Conservation (phyloP, 2,113 vertebrate species). For the Peromyscus leucopus region DNA sequence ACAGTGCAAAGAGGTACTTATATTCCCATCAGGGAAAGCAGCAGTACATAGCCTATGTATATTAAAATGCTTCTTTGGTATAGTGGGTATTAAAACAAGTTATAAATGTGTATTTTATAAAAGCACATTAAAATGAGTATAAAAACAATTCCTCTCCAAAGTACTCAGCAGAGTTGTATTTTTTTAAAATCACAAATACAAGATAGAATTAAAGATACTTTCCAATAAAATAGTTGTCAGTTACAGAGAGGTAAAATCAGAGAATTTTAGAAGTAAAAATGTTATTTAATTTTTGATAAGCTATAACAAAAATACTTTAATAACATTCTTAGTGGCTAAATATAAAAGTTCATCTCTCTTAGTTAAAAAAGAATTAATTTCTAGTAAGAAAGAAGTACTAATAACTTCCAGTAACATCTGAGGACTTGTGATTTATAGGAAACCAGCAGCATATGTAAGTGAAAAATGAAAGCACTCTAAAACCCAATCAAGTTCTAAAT, state of each 20-base stretch:
- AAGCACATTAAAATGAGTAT: slow-evolving; percentile 75
- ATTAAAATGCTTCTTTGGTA: slow-evolving; percentile 83
- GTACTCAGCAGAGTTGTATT: slow-evolving; percentile 65
- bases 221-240: slow-evolving; percentile 60
- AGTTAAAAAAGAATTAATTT: not conserved
- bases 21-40: slow-evolving; percentile 25
- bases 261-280: slow-evolving; percentile 40
- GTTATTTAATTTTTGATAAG: slow-evolving; percentile 59
- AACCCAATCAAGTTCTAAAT: slow-evolving; percentile 31
- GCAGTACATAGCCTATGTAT: slow-evolving; percentile 54
- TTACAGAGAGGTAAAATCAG: slow-evolving; percentile 59
- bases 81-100: slow-evolving; percentile 82
- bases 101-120: slow-evolving; percentile 78
- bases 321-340: slow-evolving; percentile 45
- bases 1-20: slow-evolving; percentile 47
- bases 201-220: slow-evolving; percentile 52
- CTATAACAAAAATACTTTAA: slow-evolving; percentile 51
- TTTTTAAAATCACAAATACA: slow-evolving; percentile 72
- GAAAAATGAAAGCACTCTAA: slow-evolving; percentile 63
- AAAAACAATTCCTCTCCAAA: slow-evolving; percentile 73
- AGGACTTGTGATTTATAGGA: slow-evolving; percentile 29
- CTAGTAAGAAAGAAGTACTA: no score
- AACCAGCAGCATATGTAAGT: slow-evolving; percentile 56
- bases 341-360: slow-evolving; percentile 37
- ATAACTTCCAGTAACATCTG: slow-evolving; percentile 49